These are phyloP conservation scores for Euclidia mi DNA, from an alignment of 2,888 invertebrate genomes.

Conservation along the genomic window DNA sequence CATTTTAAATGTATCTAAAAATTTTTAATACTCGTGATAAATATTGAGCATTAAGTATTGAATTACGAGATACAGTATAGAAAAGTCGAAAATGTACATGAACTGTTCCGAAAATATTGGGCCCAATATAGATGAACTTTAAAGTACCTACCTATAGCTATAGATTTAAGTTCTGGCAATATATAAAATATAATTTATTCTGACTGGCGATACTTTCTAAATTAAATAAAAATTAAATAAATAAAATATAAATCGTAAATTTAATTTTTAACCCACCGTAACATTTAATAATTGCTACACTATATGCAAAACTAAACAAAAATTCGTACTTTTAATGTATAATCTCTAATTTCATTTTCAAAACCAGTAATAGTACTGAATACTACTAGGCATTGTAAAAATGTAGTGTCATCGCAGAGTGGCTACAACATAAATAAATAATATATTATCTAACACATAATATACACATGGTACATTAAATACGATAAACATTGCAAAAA, in stretches of 20 bases:
- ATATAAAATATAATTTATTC: background rate
- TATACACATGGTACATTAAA: conserved; percentile 28
- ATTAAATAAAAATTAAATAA: no score
- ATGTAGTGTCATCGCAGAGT: conserved; percentile 24
- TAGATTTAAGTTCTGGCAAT: conserved; percentile 1
- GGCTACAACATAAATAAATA: conserved; percentile 48
- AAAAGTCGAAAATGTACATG: background rate
- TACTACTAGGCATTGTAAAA: background rate
- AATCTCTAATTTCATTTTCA: background rate
- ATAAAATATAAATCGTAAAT: no score
- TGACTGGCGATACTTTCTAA: conserved; percentile 17
- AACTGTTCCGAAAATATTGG: background rate
- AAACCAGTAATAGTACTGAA: background rate
- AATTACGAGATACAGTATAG: conserved; percentile 6
- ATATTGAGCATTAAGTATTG: conserved; percentile 37
- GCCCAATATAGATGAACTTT: background rate
- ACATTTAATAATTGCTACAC: background rate
- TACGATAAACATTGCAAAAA: conserved; percentile 17
- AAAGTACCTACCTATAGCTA: background rate
- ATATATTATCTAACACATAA: conserved; percentile 34
- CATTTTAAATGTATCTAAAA: conserved; percentile 23
- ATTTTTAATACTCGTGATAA: conserved; percentile 15
- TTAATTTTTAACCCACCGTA: background rate
- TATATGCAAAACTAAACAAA: no score
- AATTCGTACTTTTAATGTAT: background rate